These are phyloP conservation scores for Tromatobia lineatoria DNA, from an alignment of 2,888 invertebrate genomes.

Conservation along the genomic window DNA sequence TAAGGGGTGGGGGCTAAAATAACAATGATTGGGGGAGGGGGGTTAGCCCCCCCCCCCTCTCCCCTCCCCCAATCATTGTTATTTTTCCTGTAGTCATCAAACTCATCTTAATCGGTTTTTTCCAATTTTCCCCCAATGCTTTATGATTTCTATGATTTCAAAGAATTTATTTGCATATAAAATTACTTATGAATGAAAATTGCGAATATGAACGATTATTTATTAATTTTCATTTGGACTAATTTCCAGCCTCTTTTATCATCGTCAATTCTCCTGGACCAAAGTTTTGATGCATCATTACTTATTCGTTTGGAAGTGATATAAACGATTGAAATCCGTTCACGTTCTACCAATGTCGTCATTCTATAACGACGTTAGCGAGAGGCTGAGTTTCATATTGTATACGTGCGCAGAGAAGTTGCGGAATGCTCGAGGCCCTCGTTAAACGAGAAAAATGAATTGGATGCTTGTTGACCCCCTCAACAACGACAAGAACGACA, in stretches of 20 bases:
- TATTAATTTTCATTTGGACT: not conserved
- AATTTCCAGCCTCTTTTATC: not conserved
- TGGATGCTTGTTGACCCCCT: not conserved
- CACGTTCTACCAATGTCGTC: not conserved
- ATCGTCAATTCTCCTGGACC: not conserved
- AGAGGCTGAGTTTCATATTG: not conserved
- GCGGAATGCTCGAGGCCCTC: slow-evolving; percentile 1
- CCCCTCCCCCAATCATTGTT: no score
- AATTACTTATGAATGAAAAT: not conserved
- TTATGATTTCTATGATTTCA: no score
- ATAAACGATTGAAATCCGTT: not conserved
- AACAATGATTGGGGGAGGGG: no score
- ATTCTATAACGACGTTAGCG: not conserved
- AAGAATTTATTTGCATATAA: no score
- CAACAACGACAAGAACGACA: not conserved
- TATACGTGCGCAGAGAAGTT: not conserved
- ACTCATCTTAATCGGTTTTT: no score
- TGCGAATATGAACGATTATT: not conserved
- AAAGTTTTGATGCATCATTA: not conserved
- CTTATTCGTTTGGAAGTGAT: not conserved
- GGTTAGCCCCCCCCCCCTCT: no score
- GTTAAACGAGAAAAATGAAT: slow-evolving; percentile 23
- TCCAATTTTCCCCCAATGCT: no score
- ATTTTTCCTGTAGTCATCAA: no score
- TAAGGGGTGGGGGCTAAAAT: no score